A percentile compares a stretch with the other conserved stretches of the same genome.
Conservation (phyloP, 2,797 vertebrate genomes). For the Gouania willdenowi region DNA sequence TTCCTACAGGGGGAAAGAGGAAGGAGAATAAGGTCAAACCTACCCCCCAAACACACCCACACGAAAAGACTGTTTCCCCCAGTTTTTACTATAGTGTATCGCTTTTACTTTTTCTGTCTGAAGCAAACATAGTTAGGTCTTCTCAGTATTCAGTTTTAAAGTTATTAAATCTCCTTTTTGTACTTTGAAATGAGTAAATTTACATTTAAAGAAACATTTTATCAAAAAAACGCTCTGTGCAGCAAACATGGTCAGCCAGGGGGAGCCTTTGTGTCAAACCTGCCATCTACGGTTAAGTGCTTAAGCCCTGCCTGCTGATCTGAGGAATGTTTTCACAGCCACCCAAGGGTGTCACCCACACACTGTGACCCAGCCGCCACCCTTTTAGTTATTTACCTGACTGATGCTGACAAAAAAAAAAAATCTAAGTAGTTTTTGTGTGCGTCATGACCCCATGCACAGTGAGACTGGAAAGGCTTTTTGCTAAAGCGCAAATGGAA, state of each 20-base stretch:
- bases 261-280: slow-evolving; percentile 47
- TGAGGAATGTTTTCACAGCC: slow-evolving; percentile 66
- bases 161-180: slow-evolving; percentile 69
- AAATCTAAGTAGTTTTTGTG: slow-evolving; percentile 40
- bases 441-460: slow-evolving; percentile 56
- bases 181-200: slow-evolving; percentile 71
- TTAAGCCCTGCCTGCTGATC: slow-evolving; percentile 62
- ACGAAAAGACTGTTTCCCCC: slow-evolving; percentile 74
- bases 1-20: slow-evolving; percentile 42
- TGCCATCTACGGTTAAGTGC: slow-evolving; percentile 66
- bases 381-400: slow-evolving; percentile 55
- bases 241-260: slow-evolving; percentile 55
- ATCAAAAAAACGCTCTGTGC: slow-evolving; percentile 51
- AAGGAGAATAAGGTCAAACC: slow-evolving; percentile 59
- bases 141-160: slow-evolving; percentile 90
- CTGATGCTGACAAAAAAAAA: slow-evolving; percentile 54
- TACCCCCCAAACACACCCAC: slow-evolving; percentile 56
- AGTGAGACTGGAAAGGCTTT: slow-evolving; percentile 73
- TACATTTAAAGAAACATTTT: slow-evolving; percentile 65
- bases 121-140: slow-evolving; percentile 71
- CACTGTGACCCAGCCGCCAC: slow-evolving; percentile 59
- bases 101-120: slow-evolving; percentile 74
- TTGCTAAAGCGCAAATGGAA: slow-evolving; percentile 72
- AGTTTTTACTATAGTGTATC: slow-evolving; percentile 72
- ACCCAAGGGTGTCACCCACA: slow-evolving; percentile 59